Percentiles rank a stretch among this genome's conserved stretches.
Evolutionary conservation across 2,113 vertebrate genomes (phyloP).

Genomic region (Perca fluviatilis): DNA sequence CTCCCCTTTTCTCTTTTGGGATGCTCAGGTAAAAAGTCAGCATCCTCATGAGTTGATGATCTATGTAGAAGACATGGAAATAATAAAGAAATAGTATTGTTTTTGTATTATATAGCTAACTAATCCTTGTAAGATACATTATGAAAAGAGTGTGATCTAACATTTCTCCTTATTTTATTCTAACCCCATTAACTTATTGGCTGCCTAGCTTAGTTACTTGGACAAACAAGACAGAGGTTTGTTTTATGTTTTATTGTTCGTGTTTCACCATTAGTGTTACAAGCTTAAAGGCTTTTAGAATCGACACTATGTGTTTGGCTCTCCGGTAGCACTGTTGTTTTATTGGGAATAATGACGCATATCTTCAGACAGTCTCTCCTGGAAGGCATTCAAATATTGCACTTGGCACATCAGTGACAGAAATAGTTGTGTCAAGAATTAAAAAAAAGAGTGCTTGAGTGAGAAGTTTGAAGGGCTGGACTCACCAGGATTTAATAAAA

Average conservation of each 20-base stretch:
- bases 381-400: background rate
- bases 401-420: background rate
- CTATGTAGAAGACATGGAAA: no score
- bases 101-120: no score
- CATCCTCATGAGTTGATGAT: no score
- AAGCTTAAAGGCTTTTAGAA: background rate
- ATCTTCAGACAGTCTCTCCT: background rate
- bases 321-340: background rate
- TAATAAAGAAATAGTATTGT: no score
- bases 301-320: no score
- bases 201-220: no score
- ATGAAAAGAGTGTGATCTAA: background rate
- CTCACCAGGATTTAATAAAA: background rate
- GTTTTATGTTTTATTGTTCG: background rate
- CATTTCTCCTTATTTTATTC: no score
- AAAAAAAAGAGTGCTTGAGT: background rate
- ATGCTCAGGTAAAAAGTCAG: no score
- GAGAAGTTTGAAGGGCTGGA: background rate
- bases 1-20: no score
- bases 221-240: background rate
- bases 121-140: no score
- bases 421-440: background rate
- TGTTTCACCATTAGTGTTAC: background rate
- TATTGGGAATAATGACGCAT: background rate
- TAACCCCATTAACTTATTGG: no score